Evolutionary conservation across 2,888 invertebrate species (phyloP), one percentile per base, ranked within the genome.

Genomic region (Mechanitis messenoides): DNA sequence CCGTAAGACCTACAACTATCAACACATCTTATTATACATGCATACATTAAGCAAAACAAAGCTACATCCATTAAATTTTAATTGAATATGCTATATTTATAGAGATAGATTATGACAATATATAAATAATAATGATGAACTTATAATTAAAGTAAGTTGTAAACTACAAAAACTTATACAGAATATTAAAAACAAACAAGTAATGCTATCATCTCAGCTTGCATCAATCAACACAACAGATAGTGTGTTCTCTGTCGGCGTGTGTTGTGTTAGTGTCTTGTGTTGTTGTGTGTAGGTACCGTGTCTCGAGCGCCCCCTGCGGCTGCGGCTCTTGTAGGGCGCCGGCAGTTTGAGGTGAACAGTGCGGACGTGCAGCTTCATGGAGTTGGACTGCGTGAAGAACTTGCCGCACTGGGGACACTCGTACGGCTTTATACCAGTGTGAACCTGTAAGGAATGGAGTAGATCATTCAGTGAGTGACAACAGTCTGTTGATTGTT

Each of bases 321-420:
- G 50, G 45, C 58, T 69, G 60, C 70, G 75, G 33, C 78, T 80
- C 68, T 78, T 78, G 64, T 84, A 84, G 0, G 84, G 85, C 0
- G 83, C 76, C 0, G 85, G 85, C 74, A 78, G 69, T 63, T 82
- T 83, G 4, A 83, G 64, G 35, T 87, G 87, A 0, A 87, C 87
- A 0, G 86, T 85, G 2, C 77, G 75, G 0, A 85, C 79, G 56
- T 87, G 86, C 0, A 83, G 70, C 60, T 86, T 86, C 81, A 85
- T 79, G 0, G 83, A 83, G 65, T 84, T 83, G 2, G 84, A 85
- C 45, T 85, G 85, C 0, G 85, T 80, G 74, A 87, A 87, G 3
- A 75, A 64, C 45, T 86, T 87, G 0, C 79, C 81, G 45, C 85
- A 87, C 0, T 79, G 71, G 0, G 77, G 74, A 45, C 87, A 88